phyloP scores from a whole-genome alignment of 2,797 vertebrate species.

The Schizothorax lantsangensis region DNA sequence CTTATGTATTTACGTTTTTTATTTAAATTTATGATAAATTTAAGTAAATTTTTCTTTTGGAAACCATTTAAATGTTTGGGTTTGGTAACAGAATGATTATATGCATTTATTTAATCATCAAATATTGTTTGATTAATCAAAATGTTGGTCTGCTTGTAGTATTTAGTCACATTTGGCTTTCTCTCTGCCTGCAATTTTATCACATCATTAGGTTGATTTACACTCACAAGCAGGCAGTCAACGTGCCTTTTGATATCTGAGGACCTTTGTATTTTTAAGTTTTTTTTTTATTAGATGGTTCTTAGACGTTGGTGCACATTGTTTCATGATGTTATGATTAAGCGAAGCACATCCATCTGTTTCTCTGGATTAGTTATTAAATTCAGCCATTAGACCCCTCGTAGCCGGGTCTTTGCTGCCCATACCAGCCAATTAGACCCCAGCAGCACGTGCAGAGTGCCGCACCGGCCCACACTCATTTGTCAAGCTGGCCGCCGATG shows the following conservation, averaged over 20 bases:
- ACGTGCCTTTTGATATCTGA: conserved; percentile 53
- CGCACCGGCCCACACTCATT: conserved; percentile 68
- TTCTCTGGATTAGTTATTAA: conserved; percentile 71
- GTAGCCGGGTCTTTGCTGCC: conserved; percentile 61
- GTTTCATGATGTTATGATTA: conserved; percentile 72
- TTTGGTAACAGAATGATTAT: neutral
- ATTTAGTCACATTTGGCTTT: conserved; percentile 29
- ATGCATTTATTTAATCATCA: neutral
- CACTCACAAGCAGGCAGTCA: conserved; percentile 34
- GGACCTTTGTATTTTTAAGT: conserved; percentile 23
- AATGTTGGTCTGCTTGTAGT: neutral
- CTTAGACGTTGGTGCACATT: conserved; percentile 68
- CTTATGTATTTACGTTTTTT: too few relatives aligned
- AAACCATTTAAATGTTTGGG: neutral
- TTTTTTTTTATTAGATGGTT: conserved; percentile 51
- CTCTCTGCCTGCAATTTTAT: conserved; percentile 31
- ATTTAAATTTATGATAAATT: too few relatives aligned
- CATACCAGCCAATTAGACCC: conserved; percentile 73
- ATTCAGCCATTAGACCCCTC: conserved; percentile 58
- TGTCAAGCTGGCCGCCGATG: conserved; percentile 70
- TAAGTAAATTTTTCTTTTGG: too few relatives aligned
- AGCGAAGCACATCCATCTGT: conserved; percentile 74
- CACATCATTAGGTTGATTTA: conserved; percentile 47
- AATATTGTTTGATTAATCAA: neutral
- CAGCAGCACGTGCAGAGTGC: conserved; percentile 65